Evolutionary conservation across 2,888 invertebrate genomes (phyloP).

Genomic region (Tanytarsus gracilentus): DNA sequence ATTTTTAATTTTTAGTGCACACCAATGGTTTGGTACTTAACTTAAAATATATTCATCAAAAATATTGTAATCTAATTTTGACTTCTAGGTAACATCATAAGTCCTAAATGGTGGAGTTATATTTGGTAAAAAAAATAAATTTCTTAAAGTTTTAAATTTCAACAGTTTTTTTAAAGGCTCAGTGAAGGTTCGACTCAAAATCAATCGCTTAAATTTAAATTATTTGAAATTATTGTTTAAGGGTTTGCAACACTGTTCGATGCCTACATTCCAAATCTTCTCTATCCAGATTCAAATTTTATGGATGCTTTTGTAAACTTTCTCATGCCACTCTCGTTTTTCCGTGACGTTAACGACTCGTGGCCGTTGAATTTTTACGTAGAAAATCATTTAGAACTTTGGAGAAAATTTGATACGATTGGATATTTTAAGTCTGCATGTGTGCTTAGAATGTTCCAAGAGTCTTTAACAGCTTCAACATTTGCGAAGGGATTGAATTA

Average conservation of each 20-base stretch:
- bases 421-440: conserved; percentile 54
- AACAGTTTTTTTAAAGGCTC: no score
- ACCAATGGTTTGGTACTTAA: conserved; percentile 66
- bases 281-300: conserved; percentile 40
- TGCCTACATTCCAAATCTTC: conserved; percentile 50
- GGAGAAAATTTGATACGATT: conserved; percentile 50
- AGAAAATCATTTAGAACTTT: conserved; percentile 46
- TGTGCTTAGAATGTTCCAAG: conserved; percentile 4
- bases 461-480: not conserved
- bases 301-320: conserved; percentile 42
- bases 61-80: conserved; percentile 46
- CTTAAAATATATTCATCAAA: conserved; percentile 37
- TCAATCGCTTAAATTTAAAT: no score
- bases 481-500: conserved; percentile 9
- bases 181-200: no score
- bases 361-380: conserved; percentile 48
- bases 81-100: conserved; percentile 63
- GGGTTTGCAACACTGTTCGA: conserved; percentile 60
- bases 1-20: conserved; percentile 40
- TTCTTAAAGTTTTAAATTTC: no score
- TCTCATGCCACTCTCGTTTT: not conserved
- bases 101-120: conserved; percentile 54
- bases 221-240: no score
- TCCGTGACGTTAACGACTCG: not conserved
- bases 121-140: conserved; percentile 60